These are phyloP conservation scores for Cromileptes altivelis DNA, from an alignment of 2,113 vertebrate species.

Conservation along the genomic window DNA sequence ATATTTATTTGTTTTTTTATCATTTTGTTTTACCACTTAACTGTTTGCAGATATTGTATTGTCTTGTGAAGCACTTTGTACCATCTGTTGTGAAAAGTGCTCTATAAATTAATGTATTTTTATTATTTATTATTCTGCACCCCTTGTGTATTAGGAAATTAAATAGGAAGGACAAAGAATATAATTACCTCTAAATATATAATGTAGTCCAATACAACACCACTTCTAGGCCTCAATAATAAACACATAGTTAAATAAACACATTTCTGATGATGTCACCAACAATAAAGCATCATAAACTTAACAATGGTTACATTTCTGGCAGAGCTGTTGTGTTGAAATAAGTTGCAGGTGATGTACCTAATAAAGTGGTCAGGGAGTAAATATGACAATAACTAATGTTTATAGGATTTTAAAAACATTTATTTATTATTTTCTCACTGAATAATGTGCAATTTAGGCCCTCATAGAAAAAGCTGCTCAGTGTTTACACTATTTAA, in stretches of 20 bases:
- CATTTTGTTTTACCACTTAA: too few species aligned
- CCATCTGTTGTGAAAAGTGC: too few species aligned
- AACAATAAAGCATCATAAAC: not conserved
- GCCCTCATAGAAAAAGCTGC: not conserved
- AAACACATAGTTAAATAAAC: too few species aligned
- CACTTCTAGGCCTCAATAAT: too few species aligned
- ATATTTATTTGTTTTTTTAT: too few species aligned
- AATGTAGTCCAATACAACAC: too few species aligned
- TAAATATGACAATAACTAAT: not conserved
- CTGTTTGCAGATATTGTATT: too few species aligned
- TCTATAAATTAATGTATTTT: too few species aligned
- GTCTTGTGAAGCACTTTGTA: too few species aligned
- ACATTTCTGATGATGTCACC: not conserved
- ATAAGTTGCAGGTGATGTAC: not conserved
- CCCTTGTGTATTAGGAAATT: not conserved
- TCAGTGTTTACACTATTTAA: not conserved
- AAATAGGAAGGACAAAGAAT: not conserved
- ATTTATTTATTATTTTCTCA: not conserved
- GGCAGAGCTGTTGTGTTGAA: not conserved
- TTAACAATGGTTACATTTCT: not conserved
- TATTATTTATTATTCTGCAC: not conserved
- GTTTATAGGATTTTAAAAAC: not conserved
- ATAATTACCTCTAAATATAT: too few species aligned
- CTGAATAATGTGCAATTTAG: not conserved
- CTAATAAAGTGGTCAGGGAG: not conserved